Base-by-base conservation (phyloP, 35 echinoderm and acorn worm species). In the Chiridota heheva region DNA sequence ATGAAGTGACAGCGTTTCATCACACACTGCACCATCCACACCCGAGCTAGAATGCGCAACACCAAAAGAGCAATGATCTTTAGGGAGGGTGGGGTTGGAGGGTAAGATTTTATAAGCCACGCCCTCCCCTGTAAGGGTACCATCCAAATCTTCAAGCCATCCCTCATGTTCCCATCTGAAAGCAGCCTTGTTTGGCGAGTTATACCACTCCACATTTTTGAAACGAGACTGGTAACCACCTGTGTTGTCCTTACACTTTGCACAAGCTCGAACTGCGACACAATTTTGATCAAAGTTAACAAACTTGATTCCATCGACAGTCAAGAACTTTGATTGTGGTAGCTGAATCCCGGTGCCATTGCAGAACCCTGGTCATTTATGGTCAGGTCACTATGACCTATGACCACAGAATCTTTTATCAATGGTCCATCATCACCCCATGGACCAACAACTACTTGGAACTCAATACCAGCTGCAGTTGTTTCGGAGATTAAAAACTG, bases 151-250 rank as follows among this genome's bases (percentile, higher is more conserved):
- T 58, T 92, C 82, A 18, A 86, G 75, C 67, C 62, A 79, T n/a
- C 46, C 33, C 67, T 92, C 89, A 57, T 86, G 81, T 7, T 86
- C 39, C 89, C 89, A 92, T 51, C 86, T 45, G 75, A 84, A 90
- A 4, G 69, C 62, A 38, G 57, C 83, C 58, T 82, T 92, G 37
- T 92, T 86, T 22, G 83, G 64, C 12, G 89, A 80, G 67, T 92
- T 81, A 2, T 4, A 22, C 40, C 71, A 86, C n/a, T 66, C 76
- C 6, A 86, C 16, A 36, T 73, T 76, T 81, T 73, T 37, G 24
- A 86, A 79, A 47, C 76, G 63, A 4, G 63, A 72, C 8, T 64
- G 51, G 33, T 37, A 86, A 36, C 89, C 89, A 37, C 89, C 89
- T 51, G 86, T 74, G 29, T 81, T 36, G 17, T 39, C 5, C 82